phyloP scores from a whole-genome alignment of 2,888 invertebrate species.

The Homarus gammarus region DNA sequence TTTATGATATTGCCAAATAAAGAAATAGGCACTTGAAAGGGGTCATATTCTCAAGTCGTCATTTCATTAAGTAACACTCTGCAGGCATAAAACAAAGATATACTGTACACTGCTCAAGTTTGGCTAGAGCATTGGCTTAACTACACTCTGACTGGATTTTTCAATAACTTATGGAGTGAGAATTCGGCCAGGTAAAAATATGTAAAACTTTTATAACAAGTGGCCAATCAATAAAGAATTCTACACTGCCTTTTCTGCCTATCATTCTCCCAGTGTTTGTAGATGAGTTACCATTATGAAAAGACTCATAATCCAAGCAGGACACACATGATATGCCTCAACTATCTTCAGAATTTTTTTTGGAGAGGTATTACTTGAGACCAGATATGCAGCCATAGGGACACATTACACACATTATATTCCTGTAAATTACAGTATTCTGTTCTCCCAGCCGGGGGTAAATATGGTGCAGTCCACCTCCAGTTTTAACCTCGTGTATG shows the following conservation, averaged over 20 bases:
- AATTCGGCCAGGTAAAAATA: slow-evolving; percentile 8
- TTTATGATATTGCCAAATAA: neutral
- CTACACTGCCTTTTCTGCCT: slow-evolving; percentile 12
- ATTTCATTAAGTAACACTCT: neutral
- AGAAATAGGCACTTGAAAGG: neutral
- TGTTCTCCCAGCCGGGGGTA: no score
- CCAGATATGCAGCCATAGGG: no score
- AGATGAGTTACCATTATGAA: no score
- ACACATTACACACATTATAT: no score
- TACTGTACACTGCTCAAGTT: neutral
- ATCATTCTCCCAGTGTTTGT: neutral
- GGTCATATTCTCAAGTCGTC: neutral
- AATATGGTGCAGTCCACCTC: no score
- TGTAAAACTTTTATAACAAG: slow-evolving; percentile 21
- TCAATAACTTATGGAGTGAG: neutral
- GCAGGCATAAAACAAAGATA: neutral
- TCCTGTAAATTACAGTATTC: no score
- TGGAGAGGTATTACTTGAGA: no score
- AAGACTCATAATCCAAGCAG: no score
- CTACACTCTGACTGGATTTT: neutral
- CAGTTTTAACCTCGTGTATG: no score
- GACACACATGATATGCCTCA: no score
- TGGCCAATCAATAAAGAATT: slow-evolving; percentile 38
- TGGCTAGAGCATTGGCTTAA: neutral
- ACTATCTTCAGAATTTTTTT: no score